Base-by-base conservation (phyloP, 2,113 vertebrate genomes). In the Verasper variegatus region DNA sequence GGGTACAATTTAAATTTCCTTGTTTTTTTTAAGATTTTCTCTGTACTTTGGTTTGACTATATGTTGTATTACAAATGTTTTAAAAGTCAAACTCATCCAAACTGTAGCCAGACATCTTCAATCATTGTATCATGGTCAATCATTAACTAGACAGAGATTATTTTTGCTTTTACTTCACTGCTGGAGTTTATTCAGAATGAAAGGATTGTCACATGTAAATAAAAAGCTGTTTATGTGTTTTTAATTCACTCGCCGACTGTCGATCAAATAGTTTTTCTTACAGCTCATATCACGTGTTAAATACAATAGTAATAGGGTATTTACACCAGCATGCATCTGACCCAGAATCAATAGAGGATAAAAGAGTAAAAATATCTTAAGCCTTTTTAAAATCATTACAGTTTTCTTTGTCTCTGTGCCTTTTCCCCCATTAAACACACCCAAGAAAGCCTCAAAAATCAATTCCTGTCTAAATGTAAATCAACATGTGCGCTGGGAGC, bases 331-430 rank as follows among this genome's bases (percentile, higher is more conserved):
- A 27, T 74, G 64, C 65, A 84, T 66, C 85, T 80, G 78, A 89
- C 27, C 77, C 65, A 20, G n/a, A 74, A 90, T 90, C 91, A 88
- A 90, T 91, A 84, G 65, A 18, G 59, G 70, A 81, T 81, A 76
- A 86, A 78, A 78, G 55, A 80, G 58, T 67, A 64, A 64, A 76
- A 77, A 74, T 51, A 55, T 78, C 72, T 66, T 82, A 66, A 84
- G 57, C 60, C 62, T 82, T 77, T 51, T 77, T 42, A 68, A 70
- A 81, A 82, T 84, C 78, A 80, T 87, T 87, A 51, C 2, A 56
- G n/a, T 64, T 60, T 66, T 72, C 40, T 86, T 82, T 78, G 71
- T 78, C 69, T 67, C 27, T 27, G 21, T 49, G 18, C 3, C 31
- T 64, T 68, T 49, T 37, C 58, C 60, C 57, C 74, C 49, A 78